phyloP scores from a whole-genome alignment of 2,113 vertebrate species.

The Macheiramphus alcinus region DNA sequence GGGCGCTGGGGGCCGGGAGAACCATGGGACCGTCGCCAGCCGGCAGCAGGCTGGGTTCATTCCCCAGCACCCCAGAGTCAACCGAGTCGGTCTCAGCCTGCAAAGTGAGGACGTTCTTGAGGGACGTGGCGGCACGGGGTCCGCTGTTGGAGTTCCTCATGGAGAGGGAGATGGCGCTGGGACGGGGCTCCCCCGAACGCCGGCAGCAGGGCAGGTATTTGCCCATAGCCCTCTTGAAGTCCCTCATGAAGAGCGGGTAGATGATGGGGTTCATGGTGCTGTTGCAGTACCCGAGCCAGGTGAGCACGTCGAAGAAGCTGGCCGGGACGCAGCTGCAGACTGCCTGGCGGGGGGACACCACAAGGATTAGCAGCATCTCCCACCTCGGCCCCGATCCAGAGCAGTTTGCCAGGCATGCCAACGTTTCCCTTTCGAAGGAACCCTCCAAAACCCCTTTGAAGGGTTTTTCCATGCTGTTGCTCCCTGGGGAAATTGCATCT shows the following conservation, averaged over 20 bases:
- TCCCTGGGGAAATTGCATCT: background rate
- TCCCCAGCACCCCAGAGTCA: slow-evolving; percentile 65
- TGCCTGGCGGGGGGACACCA: slow-evolving; percentile 69
- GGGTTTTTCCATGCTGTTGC: background rate
- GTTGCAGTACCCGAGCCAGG: slow-evolving; percentile 98
- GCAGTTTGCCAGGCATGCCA: background rate
- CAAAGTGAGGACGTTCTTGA: slow-evolving; percentile 68
- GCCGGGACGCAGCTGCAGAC: slow-evolving; percentile 86
- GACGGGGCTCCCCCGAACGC: slow-evolving; percentile 62
- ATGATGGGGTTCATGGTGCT: slow-evolving; percentile 99
- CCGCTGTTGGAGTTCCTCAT: slow-evolving; percentile 88
- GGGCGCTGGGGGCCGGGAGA: background rate
- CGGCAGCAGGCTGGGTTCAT: background rate
- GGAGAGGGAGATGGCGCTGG: slow-evolving; percentile 84
- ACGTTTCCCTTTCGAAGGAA: background rate
- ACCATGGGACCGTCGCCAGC: background rate
- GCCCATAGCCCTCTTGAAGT: slow-evolving; percentile 93
- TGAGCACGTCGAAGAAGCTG: slow-evolving; percentile 87
- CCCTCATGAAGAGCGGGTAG: slow-evolving; percentile 96
- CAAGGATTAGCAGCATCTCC: background rate
- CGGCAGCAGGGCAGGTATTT: slow-evolving; percentile 85
- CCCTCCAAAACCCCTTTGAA: background rate
- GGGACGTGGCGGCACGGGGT: slow-evolving; percentile 52
- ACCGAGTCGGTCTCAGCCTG: slow-evolving; percentile 71
- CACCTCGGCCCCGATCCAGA: background rate